Evolutionary conservation across 2,113 vertebrate species (phyloP).

Genomic region (Rousettus leschenaultii): DNA sequence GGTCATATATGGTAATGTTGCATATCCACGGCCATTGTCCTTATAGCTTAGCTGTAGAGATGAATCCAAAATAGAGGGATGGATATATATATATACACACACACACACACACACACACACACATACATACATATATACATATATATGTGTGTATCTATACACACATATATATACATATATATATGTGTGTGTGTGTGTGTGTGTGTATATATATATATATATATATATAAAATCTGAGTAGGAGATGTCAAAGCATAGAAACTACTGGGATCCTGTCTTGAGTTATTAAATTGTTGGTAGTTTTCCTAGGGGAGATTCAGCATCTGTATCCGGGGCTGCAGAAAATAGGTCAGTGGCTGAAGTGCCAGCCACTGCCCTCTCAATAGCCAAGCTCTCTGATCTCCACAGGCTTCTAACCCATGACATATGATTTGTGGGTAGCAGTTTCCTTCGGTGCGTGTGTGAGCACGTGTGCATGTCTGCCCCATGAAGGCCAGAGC

Average conservation of each 20-base stretch:
- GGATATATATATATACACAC: no score
- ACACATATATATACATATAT: no score
- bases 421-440: not conserved
- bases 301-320: not conserved
- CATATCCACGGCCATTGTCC: not conserved
- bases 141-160: no score
- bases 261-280: not conserved
- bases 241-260: not conserved
- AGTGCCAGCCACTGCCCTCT: not conserved
- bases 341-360: not conserved
- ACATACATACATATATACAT: no score
- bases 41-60: not conserved
- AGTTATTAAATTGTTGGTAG: not conserved
- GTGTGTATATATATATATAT: no score
- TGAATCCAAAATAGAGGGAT: fast-evolving
- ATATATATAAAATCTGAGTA: no score
- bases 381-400: not conserved
- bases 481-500: not conserved
- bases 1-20: not conserved
- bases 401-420: not conserved
- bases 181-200: no score
- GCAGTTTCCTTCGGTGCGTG: fast-evolving
- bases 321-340: not conserved
- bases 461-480: not conserved
- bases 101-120: no score